These are phyloP conservation scores for Meliscaeva auricollis DNA, from an alignment of 2,888 invertebrate species.

Conservation along the genomic window DNA sequence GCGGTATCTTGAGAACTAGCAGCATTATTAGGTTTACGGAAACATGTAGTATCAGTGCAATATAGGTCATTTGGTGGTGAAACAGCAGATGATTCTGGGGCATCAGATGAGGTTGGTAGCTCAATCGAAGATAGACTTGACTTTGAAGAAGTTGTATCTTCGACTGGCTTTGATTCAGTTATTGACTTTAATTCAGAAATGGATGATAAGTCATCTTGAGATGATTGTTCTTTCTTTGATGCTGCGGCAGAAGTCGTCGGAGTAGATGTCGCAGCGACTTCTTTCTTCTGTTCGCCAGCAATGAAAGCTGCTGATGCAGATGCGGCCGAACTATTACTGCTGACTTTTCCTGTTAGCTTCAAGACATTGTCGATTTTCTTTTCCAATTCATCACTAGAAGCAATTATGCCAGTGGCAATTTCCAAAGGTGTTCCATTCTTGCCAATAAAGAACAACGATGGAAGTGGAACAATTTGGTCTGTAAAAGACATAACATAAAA, in stretches of 20 bases:
- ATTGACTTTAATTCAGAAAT: constrained; percentile 16
- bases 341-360: constrained; percentile 74
- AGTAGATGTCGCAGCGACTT: constrained; percentile 78
- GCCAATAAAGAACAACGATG: constrained; percentile 95
- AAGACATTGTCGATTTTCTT: constrained; percentile 87
- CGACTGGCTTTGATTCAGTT: constrained; percentile 32
- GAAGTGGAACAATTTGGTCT: constrained; percentile 91
- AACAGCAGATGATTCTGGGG: constrained; percentile 7
- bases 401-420: constrained; percentile 88
- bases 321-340: constrained; percentile 5
- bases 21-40: constrained; percentile 24
- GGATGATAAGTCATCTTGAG: constrained; percentile 8
- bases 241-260: not conserved
- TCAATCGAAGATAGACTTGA: constrained; percentile 49
- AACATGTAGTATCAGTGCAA: constrained; percentile 40
- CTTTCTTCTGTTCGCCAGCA: constrained; percentile 88
- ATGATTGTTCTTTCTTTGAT: constrained; percentile 20
- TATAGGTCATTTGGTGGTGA: constrained; percentile 23
- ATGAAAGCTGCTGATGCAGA: constrained; percentile 65
- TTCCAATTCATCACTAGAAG: constrained; percentile 86
- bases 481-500: constrained; percentile 26
- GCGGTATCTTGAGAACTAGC: constrained; percentile 11
- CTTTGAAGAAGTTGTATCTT: constrained; percentile 43
- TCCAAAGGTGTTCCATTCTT: constrained; percentile 92
- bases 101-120: constrained; percentile 34